Base-by-base conservation (phyloP, 2,113 vertebrate species). In the Nothoprocta perdicaria region DNA sequence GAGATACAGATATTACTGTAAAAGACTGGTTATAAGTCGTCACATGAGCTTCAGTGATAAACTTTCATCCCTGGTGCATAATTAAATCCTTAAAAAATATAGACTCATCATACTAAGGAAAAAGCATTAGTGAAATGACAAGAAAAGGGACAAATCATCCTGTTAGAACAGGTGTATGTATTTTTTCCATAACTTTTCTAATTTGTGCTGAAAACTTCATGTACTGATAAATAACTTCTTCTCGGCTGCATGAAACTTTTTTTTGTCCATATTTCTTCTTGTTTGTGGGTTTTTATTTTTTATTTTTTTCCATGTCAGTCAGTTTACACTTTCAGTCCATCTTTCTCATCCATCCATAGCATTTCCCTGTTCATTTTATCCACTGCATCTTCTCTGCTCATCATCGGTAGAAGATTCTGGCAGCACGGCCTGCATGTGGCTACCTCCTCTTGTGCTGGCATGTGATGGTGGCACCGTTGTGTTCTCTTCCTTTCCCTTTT, bases 381-480 rank as follows among this genome's bases (percentile, higher is more conserved):
- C 78, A 93, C 89, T 92, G 92, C 95, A 66, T 92, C 96, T 95
- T 95, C 92, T 95, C 89, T 95, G 95, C 96, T 97, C 95, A 92
- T 92, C 96, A 96, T 72, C 94, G 97, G 96, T 97, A 93, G 94
- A 97, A 97, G 97, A 96, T 94, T 81, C 97, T 92, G 96, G 97
- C 97, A 97, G 97, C 98, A 94, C 96, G 87, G 96, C 98, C 97
- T 98, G 98, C 98, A 98, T 98, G 98, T 98, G 92, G 97, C 97
- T 95, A 95, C 97, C 90, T 96, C 97, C 98, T 98, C 96, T 98
- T 93, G 98, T 98, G 98, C 99, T 99, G 98, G 99, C 99, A 98
- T 98, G 99, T 99, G 99, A 99, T 98, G 98, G 99, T 99, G 99
- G 99, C 99, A 99, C 99, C 98, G 98, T 99, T 98, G 98, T 99